Evolutionary conservation across 2,888 invertebrate species (phyloP).

Genomic region (Trachelus stipa): DNA sequence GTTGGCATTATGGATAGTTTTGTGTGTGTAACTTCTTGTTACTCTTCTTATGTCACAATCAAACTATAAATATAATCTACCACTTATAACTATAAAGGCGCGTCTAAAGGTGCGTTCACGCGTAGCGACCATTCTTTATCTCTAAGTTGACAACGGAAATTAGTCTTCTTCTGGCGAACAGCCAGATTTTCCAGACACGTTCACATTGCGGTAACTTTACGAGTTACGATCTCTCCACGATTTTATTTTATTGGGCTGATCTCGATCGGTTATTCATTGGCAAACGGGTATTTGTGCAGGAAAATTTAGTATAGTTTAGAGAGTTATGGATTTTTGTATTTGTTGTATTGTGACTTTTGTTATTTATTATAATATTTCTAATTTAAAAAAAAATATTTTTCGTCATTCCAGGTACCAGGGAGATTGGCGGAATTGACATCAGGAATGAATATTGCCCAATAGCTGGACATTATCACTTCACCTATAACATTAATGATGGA

Average conservation of each 20-base stretch:
- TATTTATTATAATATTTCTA: background rate
- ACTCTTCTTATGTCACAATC: background rate
- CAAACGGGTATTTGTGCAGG: background rate
- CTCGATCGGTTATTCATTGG: background rate
- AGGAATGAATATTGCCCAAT: constrained; percentile 75
- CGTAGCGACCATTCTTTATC: background rate
- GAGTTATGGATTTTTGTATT: background rate
- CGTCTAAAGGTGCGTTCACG: background rate
- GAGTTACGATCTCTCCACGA: background rate
- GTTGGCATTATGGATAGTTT: background rate
- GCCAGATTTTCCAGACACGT: background rate
- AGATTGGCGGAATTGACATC: constrained; percentile 67
- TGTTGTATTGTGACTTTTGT: background rate
- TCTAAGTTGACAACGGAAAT: background rate
- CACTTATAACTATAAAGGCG: background rate
- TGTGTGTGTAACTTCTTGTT: background rate
- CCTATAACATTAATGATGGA: constrained; percentile 69
- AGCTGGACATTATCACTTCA: constrained; percentile 72
- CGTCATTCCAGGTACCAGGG: constrained; percentile 68
- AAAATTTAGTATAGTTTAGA: background rate
- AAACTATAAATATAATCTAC: background rate
- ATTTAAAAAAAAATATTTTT: background rate
- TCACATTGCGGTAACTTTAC: background rate
- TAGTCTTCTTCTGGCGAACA: background rate
- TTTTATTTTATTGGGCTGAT: background rate